Evolutionary conservation across 2,113 vertebrate genomes (phyloP), one percentile per base, ranked within the genome.

Genomic region (Tiliqua scincoides): DNA sequence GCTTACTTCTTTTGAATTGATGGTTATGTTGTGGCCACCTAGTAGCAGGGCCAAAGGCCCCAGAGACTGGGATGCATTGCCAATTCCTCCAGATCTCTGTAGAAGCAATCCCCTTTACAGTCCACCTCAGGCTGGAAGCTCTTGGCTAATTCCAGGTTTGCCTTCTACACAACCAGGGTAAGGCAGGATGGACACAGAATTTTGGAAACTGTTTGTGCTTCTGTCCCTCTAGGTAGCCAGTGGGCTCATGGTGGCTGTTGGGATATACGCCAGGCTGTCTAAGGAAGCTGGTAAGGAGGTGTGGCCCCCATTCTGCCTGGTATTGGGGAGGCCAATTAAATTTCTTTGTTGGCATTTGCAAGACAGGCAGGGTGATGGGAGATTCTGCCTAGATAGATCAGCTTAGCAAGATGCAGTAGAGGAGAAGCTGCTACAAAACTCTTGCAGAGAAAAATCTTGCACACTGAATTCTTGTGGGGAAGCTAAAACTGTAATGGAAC

Each of bases 241-340:
- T 77, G 95, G 96, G 15, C 18, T 96, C 52, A 92, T 98, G 84
- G 95, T 96, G 23, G 95, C 96, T 1, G 96, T 97, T 30, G 97
- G 97, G 5, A 89, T 96, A 83, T 98, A 98, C 71, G 96, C 97
- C 65, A 97, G 97, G 93, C 74, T 97, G 15, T 96, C 97, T 79
- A 97, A 97, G 59, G 93, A 93, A 80, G 80, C 97, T 97, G 90
- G 97, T 96, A 92, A 96, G 97, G 94, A 70, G 8, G 43, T 48
- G 71, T 63, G 32, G 57, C 54, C 37, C n/a, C 25, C 62, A 32
- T 10, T 27, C 79, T 6, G 70, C 8, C 11, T 11, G 40, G 72
- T 11, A 1, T 10, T 3, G 72, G 10, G 23, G 23, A 25, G 62
- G 62, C 59, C 18, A 20, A 1, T 10, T 48, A 48, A n/a, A 48